Conservation (phyloP, 1,140 invertebrate species). For the Drosophila teissieri region DNA sequence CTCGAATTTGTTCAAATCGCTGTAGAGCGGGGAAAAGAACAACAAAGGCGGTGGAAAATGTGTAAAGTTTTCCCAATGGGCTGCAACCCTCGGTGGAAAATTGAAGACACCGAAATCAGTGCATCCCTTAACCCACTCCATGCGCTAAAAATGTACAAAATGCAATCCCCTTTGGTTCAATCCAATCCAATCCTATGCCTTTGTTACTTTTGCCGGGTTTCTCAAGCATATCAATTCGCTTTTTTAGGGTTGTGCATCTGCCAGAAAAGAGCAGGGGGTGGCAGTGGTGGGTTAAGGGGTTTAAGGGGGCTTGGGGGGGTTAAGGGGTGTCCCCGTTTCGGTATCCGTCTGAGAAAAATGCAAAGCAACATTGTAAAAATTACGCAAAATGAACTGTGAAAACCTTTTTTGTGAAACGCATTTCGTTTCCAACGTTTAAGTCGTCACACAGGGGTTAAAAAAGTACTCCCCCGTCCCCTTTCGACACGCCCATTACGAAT, state of each 20-base stretch:
- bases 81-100: slow-evolving; percentile 45
- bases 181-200: slow-evolving; percentile 65
- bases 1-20: slow-evolving; percentile 56
- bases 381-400: slow-evolving; percentile 78
- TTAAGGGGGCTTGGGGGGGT: slow-evolving; percentile 6
- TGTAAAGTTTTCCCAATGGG: slow-evolving; percentile 42
- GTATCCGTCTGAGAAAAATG: slow-evolving; percentile 41
- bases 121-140: slow-evolving; percentile 35
- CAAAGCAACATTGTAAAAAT: slow-evolving; percentile 72
- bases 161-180: slow-evolving; percentile 24
- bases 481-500: slow-evolving; percentile 55
- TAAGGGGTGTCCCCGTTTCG: too few species aligned
- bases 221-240: slow-evolving; percentile 81
- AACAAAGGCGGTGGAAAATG: slow-evolving; percentile 33
- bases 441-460: slow-evolving; percentile 26
- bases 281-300: not conserved
- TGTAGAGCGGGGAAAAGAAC: slow-evolving; percentile 39
- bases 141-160: not conserved
- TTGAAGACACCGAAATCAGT: slow-evolving; percentile 54
- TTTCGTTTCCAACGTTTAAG: slow-evolving; percentile 53
- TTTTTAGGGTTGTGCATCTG: slow-evolving; percentile 53
- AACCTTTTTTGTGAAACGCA: slow-evolving; percentile 73
- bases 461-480: not conserved
- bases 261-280: slow-evolving; percentile 5
- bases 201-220: slow-evolving; percentile 77